These are phyloP conservation scores for Eupithecia pulchellata DNA, from an alignment of 2,888 invertebrate genomes.

Conservation along the genomic window DNA sequence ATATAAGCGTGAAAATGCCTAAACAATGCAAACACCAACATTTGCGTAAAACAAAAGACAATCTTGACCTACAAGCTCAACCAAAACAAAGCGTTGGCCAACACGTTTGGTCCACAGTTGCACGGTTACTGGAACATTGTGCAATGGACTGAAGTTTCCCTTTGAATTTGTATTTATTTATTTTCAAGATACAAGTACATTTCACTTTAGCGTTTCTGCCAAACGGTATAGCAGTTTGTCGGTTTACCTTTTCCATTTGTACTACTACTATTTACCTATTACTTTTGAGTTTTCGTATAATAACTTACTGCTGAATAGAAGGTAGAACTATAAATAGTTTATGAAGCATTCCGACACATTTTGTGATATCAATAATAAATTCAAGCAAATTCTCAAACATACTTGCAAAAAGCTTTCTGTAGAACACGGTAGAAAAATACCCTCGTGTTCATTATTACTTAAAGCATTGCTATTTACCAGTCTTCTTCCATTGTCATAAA, in stretches of 20 bases:
- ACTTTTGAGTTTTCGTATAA: background rate
- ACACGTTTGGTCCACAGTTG: background rate
- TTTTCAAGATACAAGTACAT: too few relatives aligned
- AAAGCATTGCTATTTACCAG: too few relatives aligned
- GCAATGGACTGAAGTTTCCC: background rate
- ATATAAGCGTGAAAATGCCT: background rate
- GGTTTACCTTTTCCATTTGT: background rate
- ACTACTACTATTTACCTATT: background rate
- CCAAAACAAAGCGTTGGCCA: slow-evolving; percentile 3
- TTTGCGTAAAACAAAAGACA: background rate
- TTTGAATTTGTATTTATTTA: too few relatives aligned
- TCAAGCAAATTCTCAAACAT: too few relatives aligned
- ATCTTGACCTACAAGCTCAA: slow-evolving; percentile 1
- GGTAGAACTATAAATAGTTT: background rate
- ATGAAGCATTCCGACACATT: background rate
- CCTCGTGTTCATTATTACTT: too few relatives aligned
- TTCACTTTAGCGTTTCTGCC: too few relatives aligned
- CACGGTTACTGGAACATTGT: background rate
- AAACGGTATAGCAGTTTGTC: too few relatives aligned
- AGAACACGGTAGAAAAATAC: too few relatives aligned
- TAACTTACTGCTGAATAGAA: background rate
- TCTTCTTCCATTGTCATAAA: too few relatives aligned
- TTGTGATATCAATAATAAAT: too few relatives aligned
- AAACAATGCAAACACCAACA: background rate
- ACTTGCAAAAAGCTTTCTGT: too few relatives aligned